Percentiles rank a stretch among this genome's conserved stretches.
Evolutionary conservation across 2,797 vertebrate species (phyloP).

Genomic region (Acipenser ruthenus): DNA sequence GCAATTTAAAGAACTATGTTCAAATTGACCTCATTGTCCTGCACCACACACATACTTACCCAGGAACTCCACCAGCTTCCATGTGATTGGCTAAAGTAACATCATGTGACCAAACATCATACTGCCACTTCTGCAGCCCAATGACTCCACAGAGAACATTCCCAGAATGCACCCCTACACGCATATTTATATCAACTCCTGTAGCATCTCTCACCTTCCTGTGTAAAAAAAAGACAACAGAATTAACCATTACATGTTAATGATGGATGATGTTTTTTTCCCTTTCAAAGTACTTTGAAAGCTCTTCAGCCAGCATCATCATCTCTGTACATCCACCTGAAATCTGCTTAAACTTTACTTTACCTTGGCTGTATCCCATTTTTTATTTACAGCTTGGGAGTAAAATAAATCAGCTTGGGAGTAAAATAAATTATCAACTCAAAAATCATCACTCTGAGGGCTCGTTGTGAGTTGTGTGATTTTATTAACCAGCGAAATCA

Average conservation of each 20-base stretch:
- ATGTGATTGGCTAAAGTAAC: slow-evolving; percentile 96
- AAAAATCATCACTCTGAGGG: no score
- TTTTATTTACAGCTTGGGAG: no score
- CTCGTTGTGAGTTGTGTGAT: no score
- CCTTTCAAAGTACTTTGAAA: no score
- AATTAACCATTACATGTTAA: neutral
- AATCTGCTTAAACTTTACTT: neutral
- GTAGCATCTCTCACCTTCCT: slow-evolving; percentile 95
- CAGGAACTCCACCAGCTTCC: slow-evolving; percentile 94
- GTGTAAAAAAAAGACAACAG: slow-evolving; percentile 19
- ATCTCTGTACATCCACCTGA: neutral
- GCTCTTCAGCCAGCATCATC: neutral
- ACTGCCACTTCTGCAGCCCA: slow-evolving; percentile 96
- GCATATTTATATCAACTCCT: slow-evolving; percentile 93
- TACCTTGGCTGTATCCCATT: no score
- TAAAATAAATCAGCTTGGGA: no score
- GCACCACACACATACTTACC: slow-evolving; percentile 56
- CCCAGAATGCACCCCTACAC: slow-evolving; percentile 91
- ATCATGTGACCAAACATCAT: slow-evolving; percentile 96
- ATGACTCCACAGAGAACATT: slow-evolving; percentile 95
- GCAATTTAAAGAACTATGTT: no score
- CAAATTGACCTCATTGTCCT: no score
- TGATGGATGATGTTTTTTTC: no score
- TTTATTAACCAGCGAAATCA: no score
- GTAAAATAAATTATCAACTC: no score